Evolutionary conservation across 2,797 vertebrate genomes (phyloP), one percentile per base, ranked within the genome.

Genomic region (Myiotriccus ornatus): DNA sequence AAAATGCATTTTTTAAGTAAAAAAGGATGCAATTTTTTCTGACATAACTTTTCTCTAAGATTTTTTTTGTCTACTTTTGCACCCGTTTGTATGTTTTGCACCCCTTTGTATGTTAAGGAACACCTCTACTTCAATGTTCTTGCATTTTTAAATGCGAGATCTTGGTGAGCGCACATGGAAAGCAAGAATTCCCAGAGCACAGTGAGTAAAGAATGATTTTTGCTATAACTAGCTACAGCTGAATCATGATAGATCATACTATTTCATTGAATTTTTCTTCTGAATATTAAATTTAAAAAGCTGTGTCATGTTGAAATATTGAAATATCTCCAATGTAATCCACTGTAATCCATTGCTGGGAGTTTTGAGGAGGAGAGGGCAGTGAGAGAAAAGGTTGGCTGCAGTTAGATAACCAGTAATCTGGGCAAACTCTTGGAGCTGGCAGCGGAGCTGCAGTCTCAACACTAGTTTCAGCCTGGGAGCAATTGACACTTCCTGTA

Each of bases 161-260:
- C 9, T n/a, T 62, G 55, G 70, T 25, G 89, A 34, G 43, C 50
- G 15, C 60, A 47, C 5, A 27, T 11, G 2, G 47, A 55, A 21
- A 83, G n/a, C 35, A 75, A 91, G 79, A 79, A 20, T 43, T 56
- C 67, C 77, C 55, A 69, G 65, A 86, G 47, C 19, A 32, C 35
- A 37, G 39, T 46, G 57, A 84, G 47, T 94, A 94, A 95, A 71
- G 93, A 90, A 94, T 87, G 73, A 84, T 82, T 93, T 94, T 90
- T 90, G 55, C 68, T 95, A 30, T 81, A 86, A 47, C 79, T 90
- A 76, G 32, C 59, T 95, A 52, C 46, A 90, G 83, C 34, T 87
- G 85, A 95, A 95, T 88, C 88, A 93, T 95, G 93, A 96, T 96
- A 95, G 93, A 96, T 96, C 91, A 89, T 76, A 63, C 59, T 53